Base-by-base conservation (phyloP, 2,888 invertebrate genomes). In the Drosophila macrospina region DNA sequence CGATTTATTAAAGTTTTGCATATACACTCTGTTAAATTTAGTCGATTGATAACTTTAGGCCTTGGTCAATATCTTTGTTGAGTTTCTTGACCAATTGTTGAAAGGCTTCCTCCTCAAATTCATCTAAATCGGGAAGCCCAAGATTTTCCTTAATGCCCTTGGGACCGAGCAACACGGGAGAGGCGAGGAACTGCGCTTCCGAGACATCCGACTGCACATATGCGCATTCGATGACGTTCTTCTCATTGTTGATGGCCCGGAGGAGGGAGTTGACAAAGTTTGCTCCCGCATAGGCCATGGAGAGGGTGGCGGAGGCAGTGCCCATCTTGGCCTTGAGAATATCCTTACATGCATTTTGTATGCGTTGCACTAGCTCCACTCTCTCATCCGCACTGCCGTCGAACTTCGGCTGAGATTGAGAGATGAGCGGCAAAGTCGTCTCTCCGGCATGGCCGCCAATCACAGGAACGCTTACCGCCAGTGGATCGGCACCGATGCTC, bases 271-370 rank as follows among this genome's bases (percentile, higher is more conserved):
- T 93, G 26, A 96, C 94, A 91, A 99, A 98, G 56, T 96, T 93
- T 0, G 98, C 98, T 56, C 97, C 99, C 5, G 99, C 98, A 91
- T 95, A 98, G 0, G 99, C 99, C 99, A 98, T 99, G 2, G 98
- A 98, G 6, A 99, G 94, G 1, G 98, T 99, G 20, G 98, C 99
- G 0, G 98, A 98, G 34, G 98, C 98, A 13, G 97, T 96, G 66
- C 99, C 99, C 30, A 97, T 98, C 93, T 99, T 99, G 5, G 99
- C 99, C 94, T 90, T 95, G 95, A 92, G 80, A 62, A 95, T 94
- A 93, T 99, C 98, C 28, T 98, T 98, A 56, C 99, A 99, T 59
- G 98, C 99, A 91, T 98, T 97, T 93, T 98, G 98, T 85, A 99
- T 98, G 90, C 98, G 95, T 80, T 94, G 94, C 0, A 98, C 97